A percentile compares a stretch with the other conserved stretches of the same genome.
Evolutionary conservation across 2,797 vertebrate species (phyloP).

Genomic region (Xyrichtys novacula): DNA sequence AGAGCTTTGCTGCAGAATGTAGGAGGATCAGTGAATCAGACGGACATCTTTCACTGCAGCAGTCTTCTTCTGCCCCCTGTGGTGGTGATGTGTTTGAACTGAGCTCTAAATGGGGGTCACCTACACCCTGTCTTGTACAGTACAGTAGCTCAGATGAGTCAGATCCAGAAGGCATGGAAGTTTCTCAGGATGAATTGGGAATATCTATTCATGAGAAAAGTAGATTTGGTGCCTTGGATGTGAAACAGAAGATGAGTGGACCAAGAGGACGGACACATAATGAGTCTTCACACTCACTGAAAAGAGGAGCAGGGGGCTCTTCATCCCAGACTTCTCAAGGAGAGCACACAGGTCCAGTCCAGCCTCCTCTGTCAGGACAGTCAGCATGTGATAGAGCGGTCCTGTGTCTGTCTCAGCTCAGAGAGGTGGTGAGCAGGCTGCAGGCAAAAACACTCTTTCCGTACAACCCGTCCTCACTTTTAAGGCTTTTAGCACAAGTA

Average conservation of each 20-base stretch:
- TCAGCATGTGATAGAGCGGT: slow-evolving; percentile 52
- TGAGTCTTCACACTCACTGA: neutral
- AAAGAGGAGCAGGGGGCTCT: neutral
- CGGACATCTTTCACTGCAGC: neutral
- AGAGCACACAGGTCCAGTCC: neutral
- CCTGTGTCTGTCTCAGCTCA: slow-evolving; percentile 87
- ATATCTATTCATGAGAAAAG: neutral
- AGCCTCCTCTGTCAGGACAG: neutral
- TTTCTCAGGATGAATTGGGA: neutral
- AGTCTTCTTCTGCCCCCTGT: neutral
- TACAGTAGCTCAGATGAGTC: slow-evolving; percentile 93
- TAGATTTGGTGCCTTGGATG: neutral
- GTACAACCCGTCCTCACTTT: slow-evolving; percentile 91
- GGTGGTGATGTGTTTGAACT: accelerated
- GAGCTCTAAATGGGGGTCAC: neutral
- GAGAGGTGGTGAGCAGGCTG: slow-evolving; percentile 84
- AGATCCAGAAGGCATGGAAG: slow-evolving; percentile 78
- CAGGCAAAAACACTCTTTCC: slow-evolving; percentile 91
- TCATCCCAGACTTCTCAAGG: neutral
- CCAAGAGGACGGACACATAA: neutral
- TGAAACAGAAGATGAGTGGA: neutral
- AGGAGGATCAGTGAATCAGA: slow-evolving; percentile 43
- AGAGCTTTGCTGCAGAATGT: slow-evolving; percentile 80
- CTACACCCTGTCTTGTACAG: slow-evolving; percentile 82
- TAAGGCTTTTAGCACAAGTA: slow-evolving; percentile 87